phyloP scores from a whole-genome alignment of 2,797 vertebrate genomes.

The Peromyscus aztecus region DNA sequence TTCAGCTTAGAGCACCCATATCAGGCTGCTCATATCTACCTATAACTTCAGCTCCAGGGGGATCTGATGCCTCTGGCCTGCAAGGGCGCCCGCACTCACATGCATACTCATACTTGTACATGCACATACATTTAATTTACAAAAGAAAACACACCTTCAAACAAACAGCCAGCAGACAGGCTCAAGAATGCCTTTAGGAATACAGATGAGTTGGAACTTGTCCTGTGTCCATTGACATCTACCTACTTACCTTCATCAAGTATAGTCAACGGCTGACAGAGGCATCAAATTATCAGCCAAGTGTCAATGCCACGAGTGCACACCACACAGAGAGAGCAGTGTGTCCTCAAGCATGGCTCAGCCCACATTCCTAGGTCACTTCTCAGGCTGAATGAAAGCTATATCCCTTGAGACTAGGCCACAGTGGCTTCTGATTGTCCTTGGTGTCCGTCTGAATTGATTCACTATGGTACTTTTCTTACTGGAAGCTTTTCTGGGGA shows the following conservation, averaged over 20 bases:
- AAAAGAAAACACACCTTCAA: background rate
- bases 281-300: background rate
- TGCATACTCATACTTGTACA: background rate
- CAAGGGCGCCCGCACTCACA: background rate
- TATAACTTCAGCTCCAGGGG: background rate
- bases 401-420: background rate
- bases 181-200: background rate
- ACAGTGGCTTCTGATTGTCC: conserved; percentile 12
- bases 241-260: background rate
- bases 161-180: background rate
- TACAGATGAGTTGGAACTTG: background rate
- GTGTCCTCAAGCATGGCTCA: background rate
- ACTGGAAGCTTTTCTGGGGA: background rate
- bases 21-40: background rate
- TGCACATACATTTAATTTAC: background rate
- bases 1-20: background rate
- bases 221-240: background rate
- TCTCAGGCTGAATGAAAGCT: conserved; percentile 1
- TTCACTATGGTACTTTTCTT: background rate
- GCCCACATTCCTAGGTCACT: background rate
- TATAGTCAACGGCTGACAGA: background rate
- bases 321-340: background rate
- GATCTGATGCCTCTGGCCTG: background rate
- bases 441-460: background rate
- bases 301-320: background rate